Conservation (phyloP, 2,113 vertebrate genomes). For the Hyla sarda region DNA sequence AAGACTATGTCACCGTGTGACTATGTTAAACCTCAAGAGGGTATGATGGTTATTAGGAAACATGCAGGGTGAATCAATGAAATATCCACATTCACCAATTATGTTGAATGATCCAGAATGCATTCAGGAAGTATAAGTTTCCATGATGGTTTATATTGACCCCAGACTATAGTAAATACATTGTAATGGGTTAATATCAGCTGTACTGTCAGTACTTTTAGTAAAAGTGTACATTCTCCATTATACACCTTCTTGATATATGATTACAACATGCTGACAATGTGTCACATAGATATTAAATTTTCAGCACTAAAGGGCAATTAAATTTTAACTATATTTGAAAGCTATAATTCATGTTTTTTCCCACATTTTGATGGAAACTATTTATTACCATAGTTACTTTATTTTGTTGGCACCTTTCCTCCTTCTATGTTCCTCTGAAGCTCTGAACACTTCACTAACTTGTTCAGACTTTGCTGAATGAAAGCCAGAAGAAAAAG, state of each 20-base stretch:
- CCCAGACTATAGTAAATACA: not conserved
- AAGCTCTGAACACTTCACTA: slow-evolving; percentile 50
- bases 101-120: not conserved
- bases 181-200: not conserved
- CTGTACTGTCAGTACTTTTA: not conserved
- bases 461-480: slow-evolving; percentile 43
- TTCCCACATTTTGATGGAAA: slow-evolving; percentile 33
- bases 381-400: slow-evolving; percentile 50
- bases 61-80: not conserved
- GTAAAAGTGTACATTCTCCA: not conserved
- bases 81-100: not conserved
- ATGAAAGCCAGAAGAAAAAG: slow-evolving; percentile 42
- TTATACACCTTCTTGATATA: not conserved
- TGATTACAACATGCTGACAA: slow-evolving; percentile 17
- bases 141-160: not conserved
- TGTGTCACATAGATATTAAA: slow-evolving; percentile 15
- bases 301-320: slow-evolving; percentile 19
- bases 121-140: too few species aligned
- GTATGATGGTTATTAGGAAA: not conserved
- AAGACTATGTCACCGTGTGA: too few species aligned
- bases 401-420: slow-evolving; percentile 50
- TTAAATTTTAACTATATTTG: slow-evolving; percentile 42
- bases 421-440: slow-evolving; percentile 4
- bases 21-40: too few species aligned
- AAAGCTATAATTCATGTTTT: slow-evolving; percentile 37